Base-by-base conservation (phyloP, 2,888 invertebrate species). In the Alloscopus bannaensis region DNA sequence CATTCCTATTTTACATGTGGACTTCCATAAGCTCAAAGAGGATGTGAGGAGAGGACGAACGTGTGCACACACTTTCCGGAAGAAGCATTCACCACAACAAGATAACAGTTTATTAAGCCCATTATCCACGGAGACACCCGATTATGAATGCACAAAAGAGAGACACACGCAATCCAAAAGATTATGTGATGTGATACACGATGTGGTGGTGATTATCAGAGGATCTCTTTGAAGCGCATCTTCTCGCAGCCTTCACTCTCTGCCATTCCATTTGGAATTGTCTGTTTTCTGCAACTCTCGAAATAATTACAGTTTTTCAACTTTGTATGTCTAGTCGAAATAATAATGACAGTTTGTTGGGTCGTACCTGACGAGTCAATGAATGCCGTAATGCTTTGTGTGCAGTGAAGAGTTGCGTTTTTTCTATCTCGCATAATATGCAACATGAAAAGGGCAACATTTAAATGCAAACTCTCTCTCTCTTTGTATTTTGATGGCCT, bases 331-430 rank as follows among this genome's bases (percentile, higher is more conserved):
- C 2, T 55, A 52, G 52, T 55, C 36, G 45, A 60, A n/a, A 60
- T 66, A 68, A 47, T 70, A 70, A 60, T 70, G 50, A 60, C 60
- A 60, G 47, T 3, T 52, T 52, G 20, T 16, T 6, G 52, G 24
- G 47, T 18, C 18, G 52, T 24, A 52, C 52, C 52, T 52, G 52
- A 52, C n/a, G n/a, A n/a, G n/a, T n/a, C n/a, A n/a, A n/a, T n/a
- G n/a, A n/a, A n/a, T 22, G 16, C 26, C 28, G 11, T 45, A 16
- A 28, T 24, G 50, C 42, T 42, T 8, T n/a, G 13, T 2, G 8
- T 42, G 42, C 42, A 42, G 8, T 8, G 2, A 2, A 42, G 42
- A 42, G 13, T 42, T n/a, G 8, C 36, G 13, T 36, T 42, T 2
- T 42, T 42, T 42, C 18, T 16, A 42, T 3, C 18, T 42, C 18